Evolutionary conservation across 2,797 vertebrate genomes (phyloP).

Genomic region (Bradypodion pumilum): DNA sequence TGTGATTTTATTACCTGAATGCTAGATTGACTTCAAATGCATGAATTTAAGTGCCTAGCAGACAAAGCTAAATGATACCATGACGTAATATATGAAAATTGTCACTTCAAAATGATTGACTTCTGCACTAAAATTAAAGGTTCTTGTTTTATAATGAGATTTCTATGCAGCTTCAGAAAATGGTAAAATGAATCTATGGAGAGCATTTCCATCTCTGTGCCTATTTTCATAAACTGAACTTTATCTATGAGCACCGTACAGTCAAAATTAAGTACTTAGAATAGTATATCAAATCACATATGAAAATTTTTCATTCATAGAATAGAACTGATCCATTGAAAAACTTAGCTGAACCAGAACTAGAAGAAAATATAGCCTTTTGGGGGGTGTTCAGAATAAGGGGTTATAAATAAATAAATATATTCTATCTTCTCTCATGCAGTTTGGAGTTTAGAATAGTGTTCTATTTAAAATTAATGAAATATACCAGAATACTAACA

Average conservation of each 20-base stretch:
- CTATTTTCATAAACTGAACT: neutral
- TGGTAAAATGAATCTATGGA: neutral
- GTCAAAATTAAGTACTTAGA: neutral
- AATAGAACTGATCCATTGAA: too few relatives aligned
- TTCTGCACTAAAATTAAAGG: slow-evolving; percentile 12
- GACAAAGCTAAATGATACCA: neutral
- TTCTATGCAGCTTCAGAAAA: neutral
- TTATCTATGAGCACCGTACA: neutral
- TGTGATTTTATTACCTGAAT: slow-evolving; percentile 10
- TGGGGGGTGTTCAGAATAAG: neutral
- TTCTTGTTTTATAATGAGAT: slow-evolving; percentile 1
- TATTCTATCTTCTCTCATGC: neutral
- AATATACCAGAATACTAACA: neutral
- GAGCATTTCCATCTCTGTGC: neutral
- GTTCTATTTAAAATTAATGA: neutral
- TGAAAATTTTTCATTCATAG: neutral
- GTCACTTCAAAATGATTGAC: neutral
- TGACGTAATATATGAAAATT: slow-evolving; percentile 8
- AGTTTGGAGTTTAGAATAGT: neutral
- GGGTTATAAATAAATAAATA: neutral
- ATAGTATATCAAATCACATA: neutral
- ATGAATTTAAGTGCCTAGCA: neutral
- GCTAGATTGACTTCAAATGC: slow-evolving; percentile 8
- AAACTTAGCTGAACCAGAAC: neutral
- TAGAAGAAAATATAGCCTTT: neutral